Conservation (phyloP, 2,797 vertebrate species). For the Gouania willdenowi region DNA sequence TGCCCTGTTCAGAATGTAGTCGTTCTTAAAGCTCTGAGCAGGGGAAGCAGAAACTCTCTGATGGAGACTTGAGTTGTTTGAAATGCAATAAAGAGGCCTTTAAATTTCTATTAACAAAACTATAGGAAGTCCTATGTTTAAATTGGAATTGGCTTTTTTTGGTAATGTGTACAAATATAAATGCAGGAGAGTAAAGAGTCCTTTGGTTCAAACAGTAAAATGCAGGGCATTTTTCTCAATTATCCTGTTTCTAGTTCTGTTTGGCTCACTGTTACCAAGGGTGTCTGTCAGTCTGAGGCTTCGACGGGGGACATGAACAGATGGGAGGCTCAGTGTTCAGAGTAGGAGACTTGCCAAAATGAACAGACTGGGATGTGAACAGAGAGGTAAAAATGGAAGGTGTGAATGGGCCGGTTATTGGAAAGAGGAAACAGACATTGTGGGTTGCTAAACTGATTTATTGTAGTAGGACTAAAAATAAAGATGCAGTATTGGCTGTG, state of each 20-base stretch:
- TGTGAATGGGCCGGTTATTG: neutral
- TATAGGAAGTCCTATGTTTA: slow-evolving; percentile 19
- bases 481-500: neutral
- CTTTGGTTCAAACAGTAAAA: slow-evolving; percentile 8
- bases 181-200: slow-evolving; percentile 22
- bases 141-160: slow-evolving; percentile 36
- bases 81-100: slow-evolving; percentile 40
- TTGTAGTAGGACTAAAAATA: neutral
- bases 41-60: slow-evolving; percentile 5
- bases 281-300: slow-evolving; percentile 21
- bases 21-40: slow-evolving; percentile 29
- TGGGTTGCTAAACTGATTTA: neutral
- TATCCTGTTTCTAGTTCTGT: slow-evolving; percentile 5
- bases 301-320: slow-evolving; percentile 39
- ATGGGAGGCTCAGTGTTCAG: slow-evolving; percentile 45
- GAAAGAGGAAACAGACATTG: neutral
- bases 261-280: slow-evolving; percentile 3
- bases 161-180: slow-evolving; percentile 8
- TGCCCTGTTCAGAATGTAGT: slow-evolving; percentile 17
- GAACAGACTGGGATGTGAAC: slow-evolving; percentile 39
- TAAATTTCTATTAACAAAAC: slow-evolving; percentile 42
- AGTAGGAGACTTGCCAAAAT: slow-evolving; percentile 26
- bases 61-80: slow-evolving; percentile 14
- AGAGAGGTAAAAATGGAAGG: slow-evolving; percentile 5
- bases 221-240: slow-evolving; percentile 7